Evolutionary conservation across 1,140 invertebrate genomes (phyloP).

Genomic region (Eumeta japonica): DNA sequence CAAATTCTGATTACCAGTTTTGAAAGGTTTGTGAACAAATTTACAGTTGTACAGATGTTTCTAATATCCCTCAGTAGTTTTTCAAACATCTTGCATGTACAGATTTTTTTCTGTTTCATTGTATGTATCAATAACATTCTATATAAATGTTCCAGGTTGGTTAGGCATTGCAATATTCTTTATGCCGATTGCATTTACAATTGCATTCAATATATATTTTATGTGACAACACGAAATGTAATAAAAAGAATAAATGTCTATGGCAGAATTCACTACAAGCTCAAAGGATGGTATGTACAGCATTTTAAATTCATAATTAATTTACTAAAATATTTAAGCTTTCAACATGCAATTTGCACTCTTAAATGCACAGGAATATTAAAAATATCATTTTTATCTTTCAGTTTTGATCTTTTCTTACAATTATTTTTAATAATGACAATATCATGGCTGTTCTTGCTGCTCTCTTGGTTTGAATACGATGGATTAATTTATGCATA

Average conservation of each 20-base stretch:
- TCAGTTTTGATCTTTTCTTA: conserved; percentile 76
- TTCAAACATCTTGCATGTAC: no score
- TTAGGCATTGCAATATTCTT: conserved; percentile 78
- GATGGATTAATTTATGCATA: conserved; percentile 71
- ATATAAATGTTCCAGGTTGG: conserved; percentile 72
- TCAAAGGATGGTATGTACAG: conserved; percentile 69
- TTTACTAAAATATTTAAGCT: neutral
- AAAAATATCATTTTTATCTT: conserved; percentile 28
- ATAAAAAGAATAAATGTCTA: conserved; percentile 78
- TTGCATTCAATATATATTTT: conserved; percentile 76
- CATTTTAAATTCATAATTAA: neutral
- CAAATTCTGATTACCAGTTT: no score
- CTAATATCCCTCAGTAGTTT: no score
- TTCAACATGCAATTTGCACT: neutral
- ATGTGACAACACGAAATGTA: conserved; percentile 73
- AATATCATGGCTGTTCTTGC: conserved; percentile 69
- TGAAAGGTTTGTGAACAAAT: no score
- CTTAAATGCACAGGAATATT: neutral
- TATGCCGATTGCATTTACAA: conserved; percentile 73
- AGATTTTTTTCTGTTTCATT: no score
- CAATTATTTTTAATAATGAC: conserved; percentile 73
- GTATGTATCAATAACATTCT: no score
- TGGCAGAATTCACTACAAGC: conserved; percentile 80
- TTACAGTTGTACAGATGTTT: no score
- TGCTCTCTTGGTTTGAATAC: conserved; percentile 70